These are phyloP conservation scores for Megalops cyprinoides DNA, from an alignment of 2,797 vertebrate genomes.

Conservation along the genomic window DNA sequence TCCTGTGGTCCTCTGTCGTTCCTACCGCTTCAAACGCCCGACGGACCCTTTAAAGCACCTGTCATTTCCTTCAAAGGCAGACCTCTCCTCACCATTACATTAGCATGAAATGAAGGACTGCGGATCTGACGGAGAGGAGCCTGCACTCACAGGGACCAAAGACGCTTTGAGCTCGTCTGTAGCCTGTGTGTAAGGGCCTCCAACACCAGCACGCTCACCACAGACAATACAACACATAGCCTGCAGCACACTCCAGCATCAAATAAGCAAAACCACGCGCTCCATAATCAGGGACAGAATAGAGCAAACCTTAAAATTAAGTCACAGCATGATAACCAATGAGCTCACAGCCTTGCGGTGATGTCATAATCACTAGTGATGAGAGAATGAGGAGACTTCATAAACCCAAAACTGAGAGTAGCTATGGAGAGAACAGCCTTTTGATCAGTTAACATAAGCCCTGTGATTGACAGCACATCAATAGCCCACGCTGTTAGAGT, in stretches of 20 bases:
- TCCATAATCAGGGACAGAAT: not conserved
- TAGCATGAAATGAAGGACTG: conserved; percentile 73
- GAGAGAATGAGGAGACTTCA: no score
- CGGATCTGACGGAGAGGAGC: conserved; percentile 64
- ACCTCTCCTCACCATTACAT: conserved; percentile 68
- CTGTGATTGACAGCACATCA: no score
- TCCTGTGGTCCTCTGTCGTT: conserved; percentile 72
- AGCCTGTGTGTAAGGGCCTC: not conserved
- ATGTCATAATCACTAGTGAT: not conserved
- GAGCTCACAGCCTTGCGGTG: not conserved
- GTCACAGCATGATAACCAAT: not conserved
- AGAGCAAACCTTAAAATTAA: not conserved
- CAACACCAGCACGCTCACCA: not conserved
- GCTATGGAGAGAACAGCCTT: no score
- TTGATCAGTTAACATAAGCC: no score
- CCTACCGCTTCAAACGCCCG: conserved; percentile 75
- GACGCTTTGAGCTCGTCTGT: conserved; percentile 67
- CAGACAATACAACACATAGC: not conserved
- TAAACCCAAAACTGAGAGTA: no score
- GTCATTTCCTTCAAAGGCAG: conserved; percentile 72
- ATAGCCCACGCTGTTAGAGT: no score
- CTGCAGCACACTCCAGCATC: not conserved
- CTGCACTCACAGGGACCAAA: conserved; percentile 64
- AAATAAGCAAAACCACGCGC: not conserved
- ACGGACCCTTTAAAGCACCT: conserved; percentile 68